A percentile compares a stretch with the other conserved stretches of the same genome.
Conservation (phyloP, 2,888 invertebrate species). For the Platerodrilus igneus region DNA sequence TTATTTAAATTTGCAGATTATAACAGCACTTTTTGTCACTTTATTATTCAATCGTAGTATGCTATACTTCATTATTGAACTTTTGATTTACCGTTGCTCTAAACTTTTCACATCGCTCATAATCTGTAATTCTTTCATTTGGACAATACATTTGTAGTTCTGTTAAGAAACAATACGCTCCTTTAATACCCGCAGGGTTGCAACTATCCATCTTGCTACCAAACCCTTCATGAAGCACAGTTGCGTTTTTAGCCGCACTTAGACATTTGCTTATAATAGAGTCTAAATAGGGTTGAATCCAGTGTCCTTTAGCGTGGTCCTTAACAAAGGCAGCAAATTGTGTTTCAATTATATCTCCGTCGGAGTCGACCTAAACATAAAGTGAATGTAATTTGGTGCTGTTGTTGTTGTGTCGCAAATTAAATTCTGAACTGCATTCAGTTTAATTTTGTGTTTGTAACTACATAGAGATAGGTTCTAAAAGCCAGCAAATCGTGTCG, state of each 20-base stretch:
- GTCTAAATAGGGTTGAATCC: conserved; percentile 39
- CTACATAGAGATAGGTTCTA: conserved; percentile 2
- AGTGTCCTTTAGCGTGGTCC: conserved; percentile 35
- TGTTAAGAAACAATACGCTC: conserved; percentile 43
- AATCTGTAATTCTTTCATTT: conserved; percentile 43
- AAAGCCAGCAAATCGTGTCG: conserved; percentile 6
- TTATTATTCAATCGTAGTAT: too few species aligned
- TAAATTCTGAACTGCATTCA: conserved; percentile 6
- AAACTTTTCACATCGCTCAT: conserved; percentile 39
- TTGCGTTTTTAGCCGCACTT: conserved; percentile 32
- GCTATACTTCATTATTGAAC: too few species aligned
- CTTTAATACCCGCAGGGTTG: conserved; percentile 40
- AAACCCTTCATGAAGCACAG: conserved; percentile 28
- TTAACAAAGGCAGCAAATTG: conserved; percentile 36
- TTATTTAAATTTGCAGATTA: too few species aligned
- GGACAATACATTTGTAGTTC: conserved; percentile 46
- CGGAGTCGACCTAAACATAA: conserved; percentile 37
- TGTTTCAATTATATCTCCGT: conserved; percentile 39
- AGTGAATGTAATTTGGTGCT: conserved; percentile 3
- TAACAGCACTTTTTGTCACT: too few species aligned
- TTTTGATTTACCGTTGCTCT: conserved; percentile 40
- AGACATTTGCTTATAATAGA: conserved; percentile 41
- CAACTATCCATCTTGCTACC: conserved; percentile 34
- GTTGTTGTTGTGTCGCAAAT: background rate
- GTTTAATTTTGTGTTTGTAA: conserved; percentile 8